Conservation (phyloP, 2,113 vertebrate genomes). For the Athene noctua region DNA sequence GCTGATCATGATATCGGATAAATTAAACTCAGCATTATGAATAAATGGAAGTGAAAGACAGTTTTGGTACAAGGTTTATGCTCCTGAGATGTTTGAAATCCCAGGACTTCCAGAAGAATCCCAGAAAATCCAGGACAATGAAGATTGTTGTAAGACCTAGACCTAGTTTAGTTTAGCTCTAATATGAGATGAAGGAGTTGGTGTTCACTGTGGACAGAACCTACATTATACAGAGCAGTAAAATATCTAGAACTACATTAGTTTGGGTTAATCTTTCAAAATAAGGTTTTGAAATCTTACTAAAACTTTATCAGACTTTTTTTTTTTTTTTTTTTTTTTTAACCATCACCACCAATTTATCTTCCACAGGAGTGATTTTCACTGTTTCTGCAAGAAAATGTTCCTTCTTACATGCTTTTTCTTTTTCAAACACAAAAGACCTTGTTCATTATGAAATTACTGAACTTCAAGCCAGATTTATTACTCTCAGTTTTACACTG, state of each 20-base stretch:
- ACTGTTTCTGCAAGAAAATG: neutral
- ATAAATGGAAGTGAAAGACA: neutral
- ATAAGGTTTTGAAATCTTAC: neutral
- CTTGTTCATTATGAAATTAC: neutral
- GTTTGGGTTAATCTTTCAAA: neutral
- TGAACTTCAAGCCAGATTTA: neutral
- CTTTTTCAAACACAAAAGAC: neutral
- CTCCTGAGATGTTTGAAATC: neutral
- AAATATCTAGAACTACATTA: neutral
- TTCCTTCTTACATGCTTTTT: neutral
- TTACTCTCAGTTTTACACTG: neutral
- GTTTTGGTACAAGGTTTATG: neutral
- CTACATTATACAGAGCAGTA: neutral
- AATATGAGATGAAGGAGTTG: neutral
- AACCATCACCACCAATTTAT: neutral
- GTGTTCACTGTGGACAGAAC: neutral
- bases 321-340: neutral
- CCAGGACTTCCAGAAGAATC: neutral
- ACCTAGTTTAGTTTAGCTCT: neutral
- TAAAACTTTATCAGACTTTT: neutral
- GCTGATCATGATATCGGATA: neutral
- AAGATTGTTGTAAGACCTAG: neutral
- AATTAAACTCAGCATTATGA: neutral
- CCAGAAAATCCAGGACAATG: neutral
- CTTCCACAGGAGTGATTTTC: neutral